A percentile compares a stretch with the other conserved stretches of the same genome.
These are phyloP conservation scores for Scaptomyza pallida DNA, from an alignment of 1,140 invertebrate species.

Conservation along the genomic window DNA sequence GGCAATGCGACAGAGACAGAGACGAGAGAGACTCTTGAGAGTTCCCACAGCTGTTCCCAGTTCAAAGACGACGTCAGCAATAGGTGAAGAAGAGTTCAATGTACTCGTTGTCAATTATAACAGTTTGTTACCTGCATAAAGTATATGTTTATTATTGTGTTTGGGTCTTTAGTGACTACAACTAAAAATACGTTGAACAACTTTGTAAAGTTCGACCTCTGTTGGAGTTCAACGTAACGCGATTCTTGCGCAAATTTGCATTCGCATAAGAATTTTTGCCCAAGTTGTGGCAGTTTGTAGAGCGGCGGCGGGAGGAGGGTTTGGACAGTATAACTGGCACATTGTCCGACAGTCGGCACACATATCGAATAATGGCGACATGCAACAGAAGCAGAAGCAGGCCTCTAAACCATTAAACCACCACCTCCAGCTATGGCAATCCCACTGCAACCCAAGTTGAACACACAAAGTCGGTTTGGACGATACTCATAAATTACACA, in stretches of 20 bases:
- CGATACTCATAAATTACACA: slow-evolving; percentile 52
- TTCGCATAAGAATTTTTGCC: slow-evolving; percentile 55
- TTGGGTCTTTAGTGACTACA: not conserved
- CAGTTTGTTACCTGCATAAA: slow-evolving; percentile 25
- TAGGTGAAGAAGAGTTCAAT: slow-evolving; percentile 66
- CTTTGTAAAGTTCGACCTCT: slow-evolving; percentile 15
- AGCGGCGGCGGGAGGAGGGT: too few relatives aligned
- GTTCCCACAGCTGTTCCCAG: slow-evolving; percentile 52
- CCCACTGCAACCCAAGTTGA: slow-evolving; percentile 41
- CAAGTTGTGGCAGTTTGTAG: not conserved
- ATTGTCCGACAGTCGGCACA: slow-evolving; percentile 51
- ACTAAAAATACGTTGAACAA: slow-evolving; percentile 21
- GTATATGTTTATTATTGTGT: slow-evolving; percentile 9
- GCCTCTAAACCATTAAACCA: slow-evolving; percentile 14
- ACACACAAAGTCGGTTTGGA: slow-evolving; percentile 24
- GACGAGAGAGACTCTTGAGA: slow-evolving; percentile 45
- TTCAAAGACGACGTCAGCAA: slow-evolving; percentile 50
- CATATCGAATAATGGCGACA: slow-evolving; percentile 45
- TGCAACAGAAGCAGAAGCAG: slow-evolving; percentile 56
- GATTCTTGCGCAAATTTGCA: slow-evolving; percentile 45
- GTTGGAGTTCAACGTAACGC: slow-evolving; percentile 44
- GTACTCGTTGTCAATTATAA: slow-evolving; percentile 68
- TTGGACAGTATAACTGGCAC: slow-evolving; percentile 54
- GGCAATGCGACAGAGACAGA: slow-evolving; percentile 19
- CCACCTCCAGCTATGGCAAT: slow-evolving; percentile 21